Conservation (phyloP, 2,797 vertebrate species). For the Eurystomus glaucurus region DNA sequence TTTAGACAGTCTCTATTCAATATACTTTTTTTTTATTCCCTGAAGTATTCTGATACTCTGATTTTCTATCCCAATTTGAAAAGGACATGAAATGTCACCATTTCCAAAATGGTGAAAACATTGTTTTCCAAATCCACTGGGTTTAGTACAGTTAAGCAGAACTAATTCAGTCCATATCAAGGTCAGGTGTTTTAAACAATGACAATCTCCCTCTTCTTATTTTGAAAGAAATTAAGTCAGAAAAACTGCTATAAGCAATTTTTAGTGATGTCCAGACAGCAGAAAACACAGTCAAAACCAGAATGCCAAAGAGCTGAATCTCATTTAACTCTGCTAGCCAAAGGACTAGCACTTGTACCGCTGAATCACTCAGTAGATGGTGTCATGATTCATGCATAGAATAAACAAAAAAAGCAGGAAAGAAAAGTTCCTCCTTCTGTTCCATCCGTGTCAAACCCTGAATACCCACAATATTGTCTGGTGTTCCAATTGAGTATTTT, state of each 20-base stretch:
- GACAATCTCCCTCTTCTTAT: rapidly evolving
- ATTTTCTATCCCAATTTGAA: neutral
- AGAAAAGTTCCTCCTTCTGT: neutral
- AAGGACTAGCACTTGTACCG: neutral
- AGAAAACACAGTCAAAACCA: neutral
- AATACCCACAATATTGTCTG: neutral
- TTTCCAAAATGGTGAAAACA: neutral
- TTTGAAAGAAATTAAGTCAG: neutral
- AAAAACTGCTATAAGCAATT: neutral
- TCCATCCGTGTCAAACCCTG: neutral
- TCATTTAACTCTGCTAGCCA: neutral
- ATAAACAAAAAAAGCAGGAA: neutral
- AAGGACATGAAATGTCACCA: neutral
- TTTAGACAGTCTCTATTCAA: neutral
- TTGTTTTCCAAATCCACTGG: neutral
- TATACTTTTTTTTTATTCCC: neutral
- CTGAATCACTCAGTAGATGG: neutral
- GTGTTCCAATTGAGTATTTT: neutral
- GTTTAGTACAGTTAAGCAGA: neutral
- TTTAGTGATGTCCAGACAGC: neutral
- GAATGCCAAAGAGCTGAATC: neutral
- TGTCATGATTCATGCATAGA: neutral
- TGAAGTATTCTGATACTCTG: neutral
- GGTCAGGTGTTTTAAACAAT: neutral
- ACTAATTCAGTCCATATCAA: neutral